Conservation (phyloP, 1,140 invertebrate genomes). For the Planococcus citri region DNA sequence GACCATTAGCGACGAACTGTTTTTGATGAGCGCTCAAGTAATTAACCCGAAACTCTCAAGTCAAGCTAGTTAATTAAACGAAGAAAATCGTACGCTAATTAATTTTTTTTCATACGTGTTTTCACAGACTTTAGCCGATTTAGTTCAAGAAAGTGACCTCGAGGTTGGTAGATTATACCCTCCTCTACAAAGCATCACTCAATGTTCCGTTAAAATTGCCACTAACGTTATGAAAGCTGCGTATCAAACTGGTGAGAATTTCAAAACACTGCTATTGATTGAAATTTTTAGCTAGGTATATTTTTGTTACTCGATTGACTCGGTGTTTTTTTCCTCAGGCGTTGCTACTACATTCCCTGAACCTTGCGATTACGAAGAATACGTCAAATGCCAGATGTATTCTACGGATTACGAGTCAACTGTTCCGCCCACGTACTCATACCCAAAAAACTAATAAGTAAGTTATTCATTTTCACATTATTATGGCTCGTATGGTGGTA, state of each 20-base stretch:
- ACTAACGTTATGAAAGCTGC: conserved; percentile 70
- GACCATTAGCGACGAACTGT: conserved; percentile 75
- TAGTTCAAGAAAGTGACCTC: conserved; percentile 71
- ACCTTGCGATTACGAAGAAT: conserved; percentile 57
- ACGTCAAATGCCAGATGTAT: conserved; percentile 70
- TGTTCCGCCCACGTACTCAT: conserved; percentile 50
- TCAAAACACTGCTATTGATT: too few relatives aligned
- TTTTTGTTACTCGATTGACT: too few relatives aligned
- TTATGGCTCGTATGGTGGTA: background rate
- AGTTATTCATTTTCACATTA: background rate
- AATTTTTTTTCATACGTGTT: background rate
- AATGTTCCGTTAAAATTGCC: conserved; percentile 82
- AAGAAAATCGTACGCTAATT: too few relatives aligned
- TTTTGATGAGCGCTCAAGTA: conserved; percentile 75
- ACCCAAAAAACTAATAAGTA: conserved; percentile 40
- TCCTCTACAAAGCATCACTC: conserved; percentile 71
- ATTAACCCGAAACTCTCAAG: conserved; percentile 21
- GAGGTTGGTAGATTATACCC: conserved; percentile 87
- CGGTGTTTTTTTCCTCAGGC: too few relatives aligned
- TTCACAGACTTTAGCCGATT: conserved; percentile 50
- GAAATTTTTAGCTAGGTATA: too few relatives aligned
- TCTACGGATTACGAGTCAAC: conserved; percentile 50
- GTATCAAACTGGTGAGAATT: conserved; percentile 70
- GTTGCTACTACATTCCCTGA: conserved; percentile 63
- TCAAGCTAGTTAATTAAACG: background rate